Base-by-base conservation (phyloP, 2,888 invertebrate species). In the Drosophila prostipennis region DNA sequence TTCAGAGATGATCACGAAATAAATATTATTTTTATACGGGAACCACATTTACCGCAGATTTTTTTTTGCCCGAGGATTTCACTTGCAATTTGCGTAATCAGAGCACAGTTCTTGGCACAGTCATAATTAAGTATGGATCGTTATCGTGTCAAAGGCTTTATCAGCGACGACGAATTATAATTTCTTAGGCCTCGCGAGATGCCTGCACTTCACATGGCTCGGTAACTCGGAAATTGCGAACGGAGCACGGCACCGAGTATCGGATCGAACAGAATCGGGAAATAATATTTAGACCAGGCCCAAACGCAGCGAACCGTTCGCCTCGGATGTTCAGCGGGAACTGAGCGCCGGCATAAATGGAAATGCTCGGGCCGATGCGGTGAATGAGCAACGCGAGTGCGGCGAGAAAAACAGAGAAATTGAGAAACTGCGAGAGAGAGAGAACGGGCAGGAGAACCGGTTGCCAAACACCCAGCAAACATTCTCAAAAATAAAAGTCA, bases 21-120 rank as follows among this genome's bases (percentile, higher is more conserved):
- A 57, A 19, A 48, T 57, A 34, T 39, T 34, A 34, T 2, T 16
- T 11, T 32, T 10, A 8, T n/a, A 32, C 29, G 32, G 46, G 37
- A 67, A 45, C 67, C 56, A 46, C 49, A 54, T 55, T 70, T 71
- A 71, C 70, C 70, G 69, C 43, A 48, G 42, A 64, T 42, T 34
- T 65, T 42, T n/a, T 68, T 60, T 16, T 14, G 26, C 49, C 36
- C 36, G 40, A 45, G 43, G 34, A 54, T 80, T 75, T 76, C 85
- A 87, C 78, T 75, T 74, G 70, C 52, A 68, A 78, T 80, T 80
- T 65, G 76, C 61, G 51, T 71, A 78, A 71, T 75, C 77, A 74
- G 56, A 39, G 54, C 46, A 48, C 46, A 55, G 57, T 58, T 46
- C 32, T 63, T 53, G 40, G 14, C 59, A 46, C 42, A 71, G 36